phyloP scores from a whole-genome alignment of 2,797 vertebrate genomes.

The Sebastes ruberrimus region DNA sequence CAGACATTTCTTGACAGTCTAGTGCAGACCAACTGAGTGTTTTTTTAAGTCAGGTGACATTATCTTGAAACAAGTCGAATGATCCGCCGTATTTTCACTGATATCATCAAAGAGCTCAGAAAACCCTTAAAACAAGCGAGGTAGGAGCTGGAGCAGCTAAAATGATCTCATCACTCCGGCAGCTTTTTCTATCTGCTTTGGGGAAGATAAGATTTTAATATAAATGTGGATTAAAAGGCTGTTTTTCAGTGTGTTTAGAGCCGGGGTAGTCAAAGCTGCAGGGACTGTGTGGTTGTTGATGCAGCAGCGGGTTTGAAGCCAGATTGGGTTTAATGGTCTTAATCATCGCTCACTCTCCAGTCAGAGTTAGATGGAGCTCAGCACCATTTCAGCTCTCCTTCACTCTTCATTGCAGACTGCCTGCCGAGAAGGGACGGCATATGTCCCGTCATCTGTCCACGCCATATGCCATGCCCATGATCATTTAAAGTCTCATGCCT shows the following conservation, averaged over 20 bases:
- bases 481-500: conserved; percentile 40
- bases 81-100: conserved; percentile 14
- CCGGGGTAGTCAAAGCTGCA: not conserved
- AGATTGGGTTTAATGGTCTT: conserved; percentile 61
- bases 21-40: not conserved
- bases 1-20: conserved; percentile 13
- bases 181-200: conserved; percentile 11
- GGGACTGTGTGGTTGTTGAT: conserved; percentile 17
- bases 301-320: conserved; percentile 32
- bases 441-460: conserved; percentile 74
- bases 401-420: conserved; percentile 57
- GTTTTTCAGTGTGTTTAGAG: conserved; percentile 8
- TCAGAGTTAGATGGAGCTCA: conserved; percentile 15
- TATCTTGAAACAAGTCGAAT: conserved; percentile 13
- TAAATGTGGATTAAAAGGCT: not conserved
- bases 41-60: conserved; percentile 2
- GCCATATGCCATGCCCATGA: conserved; percentile 62
- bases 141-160: not conserved
- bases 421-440: conserved; percentile 50
- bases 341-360: conserved; percentile 44
- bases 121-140: not conserved
- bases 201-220: conserved; percentile 21
- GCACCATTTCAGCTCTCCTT: conserved; percentile 46
- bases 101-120: conserved; percentile 15
- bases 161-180: conserved; percentile 20